These are phyloP conservation scores for Neogobius melanostomus DNA, from an alignment of 2,113 vertebrate species.

Conservation along the genomic window DNA sequence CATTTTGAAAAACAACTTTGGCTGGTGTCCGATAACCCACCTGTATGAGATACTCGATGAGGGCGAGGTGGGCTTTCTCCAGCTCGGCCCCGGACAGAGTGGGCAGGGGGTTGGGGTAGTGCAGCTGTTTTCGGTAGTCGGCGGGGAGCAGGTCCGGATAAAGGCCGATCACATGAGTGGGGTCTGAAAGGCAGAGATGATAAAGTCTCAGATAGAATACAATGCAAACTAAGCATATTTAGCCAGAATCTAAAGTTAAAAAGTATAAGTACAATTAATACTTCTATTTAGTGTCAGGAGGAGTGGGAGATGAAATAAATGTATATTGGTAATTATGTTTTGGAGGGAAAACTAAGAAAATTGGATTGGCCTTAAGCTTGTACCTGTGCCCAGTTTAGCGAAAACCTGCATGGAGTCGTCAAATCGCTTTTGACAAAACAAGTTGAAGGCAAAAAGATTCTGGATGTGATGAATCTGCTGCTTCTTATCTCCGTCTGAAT, in stretches of 20 bases:
- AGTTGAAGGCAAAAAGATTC: constrained; percentile 97
- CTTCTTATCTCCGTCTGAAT: constrained; percentile 92
- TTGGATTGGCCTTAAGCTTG: neutral
- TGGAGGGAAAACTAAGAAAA: neutral
- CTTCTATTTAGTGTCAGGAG: too few species aligned
- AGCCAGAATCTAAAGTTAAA: neutral
- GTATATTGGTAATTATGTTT: too few species aligned
- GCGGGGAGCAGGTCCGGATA: constrained; percentile 95
- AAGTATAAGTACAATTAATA: too few species aligned
- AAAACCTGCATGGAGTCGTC: constrained; percentile 99
- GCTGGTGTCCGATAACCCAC: constrained; percentile 39
- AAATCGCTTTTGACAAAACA: constrained; percentile 98
- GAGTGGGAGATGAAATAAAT: too few species aligned
- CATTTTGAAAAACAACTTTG: neutral
- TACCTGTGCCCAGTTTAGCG: constrained; percentile 97
- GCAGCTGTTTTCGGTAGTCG: constrained; percentile 96
- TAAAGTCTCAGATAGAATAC: neutral
- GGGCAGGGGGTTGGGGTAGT: constrained; percentile 94
- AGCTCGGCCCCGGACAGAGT: constrained; percentile 89
- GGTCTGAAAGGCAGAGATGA: constrained; percentile 78
- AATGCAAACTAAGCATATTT: neutral
- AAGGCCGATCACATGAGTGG: constrained; percentile 96
- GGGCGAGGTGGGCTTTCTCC: constrained; percentile 94
- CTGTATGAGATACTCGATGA: constrained; percentile 98
- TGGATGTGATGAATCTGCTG: constrained; percentile 98